Evolutionary conservation across 1,140 invertebrate genomes (phyloP), one percentile per base, ranked within the genome.

Genomic region (Campodea augens): DNA sequence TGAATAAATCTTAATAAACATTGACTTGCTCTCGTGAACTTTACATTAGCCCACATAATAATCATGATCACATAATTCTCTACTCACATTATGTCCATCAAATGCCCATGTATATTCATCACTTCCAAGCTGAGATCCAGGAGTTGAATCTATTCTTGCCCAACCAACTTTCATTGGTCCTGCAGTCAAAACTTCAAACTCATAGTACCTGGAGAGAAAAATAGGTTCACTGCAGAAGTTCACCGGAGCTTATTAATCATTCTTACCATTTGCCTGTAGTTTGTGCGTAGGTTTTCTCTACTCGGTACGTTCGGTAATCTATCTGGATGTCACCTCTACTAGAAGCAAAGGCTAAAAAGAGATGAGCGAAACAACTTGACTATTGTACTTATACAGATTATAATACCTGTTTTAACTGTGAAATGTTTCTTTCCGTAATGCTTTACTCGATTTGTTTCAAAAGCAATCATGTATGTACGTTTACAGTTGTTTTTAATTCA

Each of bases 81-180:
- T 38, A 51, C 82, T 83, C 73, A 95, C 90, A 67, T 86, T 84
- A 59, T 81, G 90, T 18, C 95, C 93, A 68, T 99, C 95, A 63
- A 98, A 99, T 1, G 87, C 90, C 85, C 91, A 99, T 5, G 90
- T 90, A 59, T 77, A 79, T 56, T 95, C 90, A 63, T 98, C 92
- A 55, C 77, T 79, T 18, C 95, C 92, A 13, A 96, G 61, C 74
- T 92, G 88, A 58, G 69, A 73, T 13, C 86, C 87, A 0, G 95
- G 84, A 46, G 74, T 72, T 57, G 81, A 86, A 53, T 84, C 80
- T 4, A 84, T 78, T 48, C 81, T 78, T 0, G 90, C 88, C 93
- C 93, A 99, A 5, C 95, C 96, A 15, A 80, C 82, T 58, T 87
- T 74, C 88, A 98, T 96, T 2, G 86, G 88, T 37, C 96, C 96